Conservation (phyloP, 2,113 vertebrate species). For the Orthochromis malagaraziensis region DNA sequence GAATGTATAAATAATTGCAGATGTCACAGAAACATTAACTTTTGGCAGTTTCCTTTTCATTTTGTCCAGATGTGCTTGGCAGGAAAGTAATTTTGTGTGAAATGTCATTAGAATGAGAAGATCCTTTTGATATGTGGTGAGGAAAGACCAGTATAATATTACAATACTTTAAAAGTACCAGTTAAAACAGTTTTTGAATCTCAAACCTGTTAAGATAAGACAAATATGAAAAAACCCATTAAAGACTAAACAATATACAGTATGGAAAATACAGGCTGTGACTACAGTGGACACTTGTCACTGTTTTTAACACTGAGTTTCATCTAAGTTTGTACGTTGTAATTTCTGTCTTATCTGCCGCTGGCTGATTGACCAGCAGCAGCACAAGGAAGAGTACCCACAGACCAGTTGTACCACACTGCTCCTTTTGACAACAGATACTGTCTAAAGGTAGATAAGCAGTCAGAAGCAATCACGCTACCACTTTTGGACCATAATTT, state of each 20-base stretch:
- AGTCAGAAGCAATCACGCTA: not conserved
- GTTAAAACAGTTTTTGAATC: not conserved
- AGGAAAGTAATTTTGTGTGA: not conserved
- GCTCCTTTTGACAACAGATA: not conserved
- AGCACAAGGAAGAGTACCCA: not conserved
- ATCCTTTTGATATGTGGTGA: not conserved
- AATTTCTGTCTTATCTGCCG: not conserved
- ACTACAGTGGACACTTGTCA: not conserved
- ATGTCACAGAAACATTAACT: conserved; percentile 6
- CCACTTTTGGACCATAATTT: not conserved
- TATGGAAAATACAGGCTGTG: not conserved
- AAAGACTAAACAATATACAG: not conserved
- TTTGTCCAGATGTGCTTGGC: not conserved
- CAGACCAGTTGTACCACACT: not conserved
- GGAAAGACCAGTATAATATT: not conserved
- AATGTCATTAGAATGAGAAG: not conserved
- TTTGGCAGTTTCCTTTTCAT: not conserved
- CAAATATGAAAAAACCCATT: not conserved
- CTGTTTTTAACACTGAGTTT: not conserved
- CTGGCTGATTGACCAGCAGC: not conserved
- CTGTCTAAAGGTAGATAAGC: not conserved
- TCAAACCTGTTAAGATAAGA: not conserved
- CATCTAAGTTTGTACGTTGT: not conserved
- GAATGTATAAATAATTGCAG: conserved; percentile 4
- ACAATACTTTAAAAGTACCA: not conserved